Conservation (phyloP, 2,888 invertebrate genomes). For the Agrotis segetum region DNA sequence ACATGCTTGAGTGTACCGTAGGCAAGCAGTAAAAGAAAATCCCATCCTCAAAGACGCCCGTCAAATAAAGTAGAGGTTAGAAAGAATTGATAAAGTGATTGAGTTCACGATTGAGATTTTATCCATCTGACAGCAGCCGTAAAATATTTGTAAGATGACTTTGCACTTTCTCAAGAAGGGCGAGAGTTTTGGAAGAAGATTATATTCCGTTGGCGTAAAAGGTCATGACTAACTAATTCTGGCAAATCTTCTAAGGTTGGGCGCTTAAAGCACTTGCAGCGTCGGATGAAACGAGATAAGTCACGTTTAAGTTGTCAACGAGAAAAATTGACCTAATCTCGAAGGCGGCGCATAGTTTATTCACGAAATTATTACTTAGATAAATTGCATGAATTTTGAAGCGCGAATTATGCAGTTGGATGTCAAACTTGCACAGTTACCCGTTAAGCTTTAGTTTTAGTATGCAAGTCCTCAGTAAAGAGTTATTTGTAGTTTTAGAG, state of each 20-base stretch:
- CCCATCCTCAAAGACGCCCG: background rate
- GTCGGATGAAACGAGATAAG: slow-evolving; percentile 51
- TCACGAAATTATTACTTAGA: slow-evolving; percentile 31
- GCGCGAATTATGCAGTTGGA: slow-evolving; percentile 6
- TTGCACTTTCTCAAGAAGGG: slow-evolving; percentile 38
- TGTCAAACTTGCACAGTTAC: background rate
- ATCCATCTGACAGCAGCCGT: slow-evolving; percentile 37
- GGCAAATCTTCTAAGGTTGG: slow-evolving; percentile 49
- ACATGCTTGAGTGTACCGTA: background rate
- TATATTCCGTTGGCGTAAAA: slow-evolving; percentile 26
- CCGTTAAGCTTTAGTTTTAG: background rate
- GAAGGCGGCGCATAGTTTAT: slow-evolving; percentile 29
- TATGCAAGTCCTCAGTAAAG: too few species aligned
- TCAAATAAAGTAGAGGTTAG: background rate
- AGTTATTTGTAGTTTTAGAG: background rate
- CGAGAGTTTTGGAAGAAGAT: slow-evolving; percentile 31
- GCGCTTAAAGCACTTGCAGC: slow-evolving; percentile 49
- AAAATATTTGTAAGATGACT: slow-evolving; percentile 55
- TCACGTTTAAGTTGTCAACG: slow-evolving; percentile 54
- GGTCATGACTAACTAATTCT: slow-evolving; percentile 54
- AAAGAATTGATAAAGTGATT: slow-evolving; percentile 39
- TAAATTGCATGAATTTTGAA: slow-evolving; percentile 33
- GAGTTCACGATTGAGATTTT: slow-evolving; percentile 51
- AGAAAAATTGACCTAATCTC: slow-evolving; percentile 44
- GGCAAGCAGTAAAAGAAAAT: background rate